Conservation (phyloP, 2,797 vertebrate species). For the Syncerus caffer region DNA sequence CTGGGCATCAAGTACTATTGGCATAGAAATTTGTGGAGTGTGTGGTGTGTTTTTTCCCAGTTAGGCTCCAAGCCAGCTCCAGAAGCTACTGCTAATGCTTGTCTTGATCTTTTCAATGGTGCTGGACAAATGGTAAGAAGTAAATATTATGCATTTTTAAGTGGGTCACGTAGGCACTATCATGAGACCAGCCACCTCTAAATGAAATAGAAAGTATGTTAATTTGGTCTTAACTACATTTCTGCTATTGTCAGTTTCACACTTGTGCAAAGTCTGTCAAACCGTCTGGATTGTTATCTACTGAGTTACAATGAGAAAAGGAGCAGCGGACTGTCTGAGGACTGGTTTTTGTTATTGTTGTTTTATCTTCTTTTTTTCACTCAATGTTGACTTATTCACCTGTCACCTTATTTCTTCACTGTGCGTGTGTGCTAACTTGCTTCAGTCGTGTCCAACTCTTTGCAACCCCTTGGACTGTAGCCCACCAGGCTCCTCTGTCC, state of each 20-base stretch:
- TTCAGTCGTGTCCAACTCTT: neutral
- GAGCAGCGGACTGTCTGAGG: too few relatives aligned
- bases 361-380: neutral
- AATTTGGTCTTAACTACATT: neutral
- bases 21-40: neutral
- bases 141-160: neutral
- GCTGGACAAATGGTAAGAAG: neutral
- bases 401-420: neutral
- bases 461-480: neutral
- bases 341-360: neutral
- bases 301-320: neutral
- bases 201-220: neutral
- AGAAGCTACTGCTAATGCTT: neutral
- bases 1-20: rapidly evolving
- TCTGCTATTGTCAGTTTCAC: neutral
- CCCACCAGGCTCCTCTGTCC: neutral
- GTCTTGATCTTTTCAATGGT: too few relatives aligned
- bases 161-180: neutral
- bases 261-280: neutral
- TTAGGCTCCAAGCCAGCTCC: neutral
- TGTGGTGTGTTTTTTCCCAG: rapidly evolving
- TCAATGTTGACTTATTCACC: neutral
- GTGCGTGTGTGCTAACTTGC: neutral
- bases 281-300: neutral
- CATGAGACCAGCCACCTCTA: neutral